Conservation (phyloP, 2,888 invertebrate genomes). For the Catotricha subobsoleta region DNA sequence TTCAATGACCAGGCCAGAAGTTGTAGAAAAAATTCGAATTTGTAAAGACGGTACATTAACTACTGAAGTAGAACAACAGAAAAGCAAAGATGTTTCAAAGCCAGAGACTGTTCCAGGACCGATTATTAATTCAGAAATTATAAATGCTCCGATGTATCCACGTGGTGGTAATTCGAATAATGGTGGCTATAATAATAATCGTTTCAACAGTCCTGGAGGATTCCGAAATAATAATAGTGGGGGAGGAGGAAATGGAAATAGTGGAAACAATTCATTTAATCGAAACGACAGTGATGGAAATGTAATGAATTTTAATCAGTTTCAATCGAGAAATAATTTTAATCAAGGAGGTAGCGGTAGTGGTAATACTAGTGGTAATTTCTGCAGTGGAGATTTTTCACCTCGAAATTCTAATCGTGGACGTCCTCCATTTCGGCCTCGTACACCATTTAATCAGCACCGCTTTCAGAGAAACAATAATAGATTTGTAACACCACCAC, state of each 20-base stretch:
- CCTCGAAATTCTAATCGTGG: not conserved
- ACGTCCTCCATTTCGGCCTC: not conserved
- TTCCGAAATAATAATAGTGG: constrained; percentile 6
- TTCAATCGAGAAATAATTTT: not conserved
- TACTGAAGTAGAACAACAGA: constrained; percentile 27
- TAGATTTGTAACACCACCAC: not conserved
- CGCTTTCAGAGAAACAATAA: not conserved
- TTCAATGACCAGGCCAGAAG: constrained; percentile 38
- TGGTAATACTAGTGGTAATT: not conserved
- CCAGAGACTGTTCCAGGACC: constrained; percentile 3
- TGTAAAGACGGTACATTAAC: constrained; percentile 39
- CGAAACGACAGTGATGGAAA: not conserved
- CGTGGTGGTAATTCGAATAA: constrained; percentile 33
- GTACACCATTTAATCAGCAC: constrained; percentile 2
- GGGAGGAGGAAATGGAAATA: constrained; percentile 8
- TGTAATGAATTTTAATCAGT: not conserved
- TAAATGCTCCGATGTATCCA: constrained; percentile 44
- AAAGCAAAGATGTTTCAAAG: constrained; percentile 8
- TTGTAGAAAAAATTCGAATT: constrained; percentile 34
- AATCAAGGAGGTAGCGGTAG: not conserved
- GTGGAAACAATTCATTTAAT: not conserved
- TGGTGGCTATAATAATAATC: constrained; percentile 20
- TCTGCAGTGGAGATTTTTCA: not conserved
- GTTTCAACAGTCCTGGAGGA: constrained; percentile 15
- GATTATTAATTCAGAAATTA: constrained; percentile 13